Percentiles rank a stretch among this genome's conserved stretches.
phyloP scores from a whole-genome alignment of 2,888 invertebrate genomes.

The Andrena dorsata region DNA sequence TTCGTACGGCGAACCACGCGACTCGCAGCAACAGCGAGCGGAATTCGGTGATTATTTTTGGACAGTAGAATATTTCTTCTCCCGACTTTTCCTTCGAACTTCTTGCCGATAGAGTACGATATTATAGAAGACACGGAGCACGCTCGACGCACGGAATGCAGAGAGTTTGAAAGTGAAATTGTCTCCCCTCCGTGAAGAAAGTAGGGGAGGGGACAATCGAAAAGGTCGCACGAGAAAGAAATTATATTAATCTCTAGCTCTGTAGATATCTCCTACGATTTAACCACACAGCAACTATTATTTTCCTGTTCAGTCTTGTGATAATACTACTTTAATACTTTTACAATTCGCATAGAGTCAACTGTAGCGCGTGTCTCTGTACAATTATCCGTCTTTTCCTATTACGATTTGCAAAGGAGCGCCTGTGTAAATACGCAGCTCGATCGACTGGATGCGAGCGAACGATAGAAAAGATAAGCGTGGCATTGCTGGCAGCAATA shows the following conservation, averaged over 20 bases:
- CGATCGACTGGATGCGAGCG: background rate
- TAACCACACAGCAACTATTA: constrained; percentile 70
- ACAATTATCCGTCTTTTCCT: constrained; percentile 31
- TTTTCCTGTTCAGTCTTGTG: constrained; percentile 78
- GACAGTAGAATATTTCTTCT: constrained; percentile 6
- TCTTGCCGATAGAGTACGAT: constrained; percentile 18
- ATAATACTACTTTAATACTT: constrained; percentile 83
- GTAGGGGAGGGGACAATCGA: background rate
- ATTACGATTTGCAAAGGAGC: constrained; percentile 37
- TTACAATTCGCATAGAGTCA: constrained; percentile 68
- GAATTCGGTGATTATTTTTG: constrained; percentile 35
- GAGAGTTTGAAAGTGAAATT: constrained; percentile 28
- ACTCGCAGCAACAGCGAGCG: constrained; percentile 5
- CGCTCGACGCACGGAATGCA: constrained; percentile 49
- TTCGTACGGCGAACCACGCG: constrained; percentile 28
- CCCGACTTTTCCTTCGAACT: background rate
- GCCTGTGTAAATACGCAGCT: background rate
- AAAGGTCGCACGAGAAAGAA: constrained; percentile 20
- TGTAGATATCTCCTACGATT: constrained; percentile 71
- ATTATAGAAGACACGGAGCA: constrained; percentile 49
- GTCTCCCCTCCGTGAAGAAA: background rate
- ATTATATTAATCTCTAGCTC: constrained; percentile 59
- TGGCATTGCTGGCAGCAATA: constrained; percentile 39
- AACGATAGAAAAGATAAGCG: constrained; percentile 35
- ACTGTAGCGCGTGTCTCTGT: constrained; percentile 42